Conservation (phyloP, 2,888 invertebrate genomes). For the Halocaridina rubra region DNA sequence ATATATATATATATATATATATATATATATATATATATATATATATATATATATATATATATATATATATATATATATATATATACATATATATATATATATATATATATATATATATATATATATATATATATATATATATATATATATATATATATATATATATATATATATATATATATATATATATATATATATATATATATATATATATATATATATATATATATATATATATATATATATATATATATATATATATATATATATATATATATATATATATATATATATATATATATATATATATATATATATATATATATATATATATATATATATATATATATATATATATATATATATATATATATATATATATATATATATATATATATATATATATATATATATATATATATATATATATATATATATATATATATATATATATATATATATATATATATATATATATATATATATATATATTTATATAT, state of each 20-base stretch:
- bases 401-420: slow-evolving; percentile 1
- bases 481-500: not conserved
- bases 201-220: not conserved
- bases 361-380: slow-evolving; percentile 1
- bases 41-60: not conserved
- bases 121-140: not conserved
- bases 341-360: slow-evolving; percentile 8
- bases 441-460: not conserved
- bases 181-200: not conserved
- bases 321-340: not conserved
- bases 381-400: slow-evolving; percentile 13
- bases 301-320: not conserved
- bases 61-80: not conserved
- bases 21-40: slow-evolving; percentile 4
- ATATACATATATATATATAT: slow-evolving; percentile 8
- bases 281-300: slow-evolving; percentile 8
- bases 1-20: slow-evolving; percentile 4
- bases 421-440: not conserved
- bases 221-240: not conserved
- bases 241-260: not conserved
- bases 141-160: not conserved
- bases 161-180: not conserved
- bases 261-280: not conserved
- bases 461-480: not conserved
- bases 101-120: not conserved